Evolutionary conservation across 2,888 invertebrate species (phyloP).

Genomic region (Polydesmus complanatus): DNA sequence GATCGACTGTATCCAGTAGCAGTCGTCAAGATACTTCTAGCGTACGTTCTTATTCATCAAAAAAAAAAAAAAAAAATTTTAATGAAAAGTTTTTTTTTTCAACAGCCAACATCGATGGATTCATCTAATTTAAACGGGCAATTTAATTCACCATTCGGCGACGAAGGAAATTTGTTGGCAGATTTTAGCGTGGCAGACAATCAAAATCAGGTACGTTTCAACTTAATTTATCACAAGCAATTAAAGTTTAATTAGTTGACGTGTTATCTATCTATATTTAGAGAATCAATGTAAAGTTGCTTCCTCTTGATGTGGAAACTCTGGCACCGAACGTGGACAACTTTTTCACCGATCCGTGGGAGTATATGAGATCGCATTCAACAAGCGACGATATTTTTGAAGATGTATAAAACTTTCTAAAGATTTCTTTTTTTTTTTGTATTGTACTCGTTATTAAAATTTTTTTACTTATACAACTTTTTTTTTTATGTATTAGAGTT

Average conservation of each 20-base stretch:
- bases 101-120: background rate
- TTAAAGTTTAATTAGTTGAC: no score
- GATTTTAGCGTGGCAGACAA: background rate
- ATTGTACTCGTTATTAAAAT: no score
- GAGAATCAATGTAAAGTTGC: background rate
- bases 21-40: background rate
- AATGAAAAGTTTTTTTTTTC: background rate
- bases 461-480: no score
- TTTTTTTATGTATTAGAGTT: background rate
- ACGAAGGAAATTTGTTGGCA: background rate
- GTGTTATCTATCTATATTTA: no score
- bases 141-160: background rate
- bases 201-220: background rate
- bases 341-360: conserved; percentile 14
- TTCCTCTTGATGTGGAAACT: background rate
- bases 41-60: conserved; percentile 1
- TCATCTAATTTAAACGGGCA: background rate
- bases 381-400: background rate
- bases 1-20: background rate
- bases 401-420: background rate
- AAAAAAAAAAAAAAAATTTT: background rate
- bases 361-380: conserved; percentile 3
- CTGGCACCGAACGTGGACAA: background rate
- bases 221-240: no score
- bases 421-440: background rate